Evolutionary conservation across 2,888 invertebrate genomes (phyloP), one percentile per base, ranked within the genome.

Genomic region (Lissonota sp.): DNA sequence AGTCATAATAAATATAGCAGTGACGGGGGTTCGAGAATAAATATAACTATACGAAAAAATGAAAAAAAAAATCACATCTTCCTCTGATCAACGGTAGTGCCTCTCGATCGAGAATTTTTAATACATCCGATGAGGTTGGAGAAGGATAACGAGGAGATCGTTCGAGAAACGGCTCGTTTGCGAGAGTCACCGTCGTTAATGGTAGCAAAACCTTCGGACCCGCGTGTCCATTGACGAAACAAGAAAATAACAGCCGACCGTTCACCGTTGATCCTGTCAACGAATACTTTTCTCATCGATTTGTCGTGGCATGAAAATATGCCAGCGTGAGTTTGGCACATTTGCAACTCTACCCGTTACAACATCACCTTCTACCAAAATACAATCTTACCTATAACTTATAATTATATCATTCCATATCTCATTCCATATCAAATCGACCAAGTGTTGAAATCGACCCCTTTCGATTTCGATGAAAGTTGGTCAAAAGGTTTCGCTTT

Each of bases 111-210:
- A 82, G 87, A 86, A 87, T 89, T 88, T 87, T 83, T 88, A 85
- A 89, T 87, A 87, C 86, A 88, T 87, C 80, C 86, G 84, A 86
- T 86, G 84, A 79, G 79, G 83, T 82, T 74, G 84, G 57, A 57
- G 26, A 26, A 26, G 26, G 26, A 86, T 87, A 87, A 89, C 87
- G 84, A 89, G 87, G 83, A 26, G 26, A 83, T 84, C 88, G 84
- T 85, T 83, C 40, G 10, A 57, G 40, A 40, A 57, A 71, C 16
- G 10, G 60, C 12, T 40, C 80, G 66, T 81, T 81, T 78, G 79
- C 78, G 37, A 79, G 64, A 89, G 89, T 89, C 89, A 89, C 88
- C 85, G 85, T 89, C 87, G 83, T 85, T 89, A 89, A 89, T 88
- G 89, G 88, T 87, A 85, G 85, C 83, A 82, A 70, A 76, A 72